A percentile compares a stretch with the other conserved stretches of the same genome.
Conservation (phyloP, 2,888 invertebrate species). For the Lasius fuliginosus region DNA sequence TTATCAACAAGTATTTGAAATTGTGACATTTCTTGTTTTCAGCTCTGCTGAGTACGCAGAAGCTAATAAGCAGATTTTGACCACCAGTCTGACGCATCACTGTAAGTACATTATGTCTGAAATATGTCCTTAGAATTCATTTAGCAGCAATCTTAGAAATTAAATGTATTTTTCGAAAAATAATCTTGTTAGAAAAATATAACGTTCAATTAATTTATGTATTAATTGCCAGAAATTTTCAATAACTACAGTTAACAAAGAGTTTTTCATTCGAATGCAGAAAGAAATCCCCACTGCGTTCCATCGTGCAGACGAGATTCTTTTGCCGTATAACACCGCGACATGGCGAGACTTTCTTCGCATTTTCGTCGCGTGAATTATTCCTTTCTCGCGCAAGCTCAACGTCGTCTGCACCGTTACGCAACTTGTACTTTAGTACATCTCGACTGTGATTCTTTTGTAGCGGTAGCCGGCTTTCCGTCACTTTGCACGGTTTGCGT, state of each 20-base stretch:
- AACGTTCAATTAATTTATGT: neutral
- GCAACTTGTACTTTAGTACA: constrained; percentile 63
- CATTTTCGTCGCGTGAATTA: constrained; percentile 60
- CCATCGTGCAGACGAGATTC: constrained; percentile 32
- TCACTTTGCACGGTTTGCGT: constrained; percentile 66
- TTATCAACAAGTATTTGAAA: neutral
- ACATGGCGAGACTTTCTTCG: constrained; percentile 47
- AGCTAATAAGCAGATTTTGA: constrained; percentile 78
- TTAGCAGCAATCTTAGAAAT: neutral
- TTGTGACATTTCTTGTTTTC: constrained; percentile 68
- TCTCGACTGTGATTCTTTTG: constrained; percentile 66
- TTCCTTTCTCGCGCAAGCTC: constrained; percentile 54
- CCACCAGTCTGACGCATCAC: constrained; percentile 81
- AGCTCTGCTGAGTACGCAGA: constrained; percentile 76
- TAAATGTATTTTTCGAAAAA: neutral
- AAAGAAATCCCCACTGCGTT: constrained; percentile 30
- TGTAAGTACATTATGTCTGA: constrained; percentile 75
- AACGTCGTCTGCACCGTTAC: constrained; percentile 52
- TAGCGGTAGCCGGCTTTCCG: constrained; percentile 67
- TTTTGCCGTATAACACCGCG: constrained; percentile 23
- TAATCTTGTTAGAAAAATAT: neutral
- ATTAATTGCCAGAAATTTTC: neutral
- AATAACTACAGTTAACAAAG: constrained; percentile 28
- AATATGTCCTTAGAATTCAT: neutral
- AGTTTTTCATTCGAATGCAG: constrained; percentile 12